phyloP scores from a whole-genome alignment of 92 coral and sea anemone genomes.

The Metridium senile region DNA sequence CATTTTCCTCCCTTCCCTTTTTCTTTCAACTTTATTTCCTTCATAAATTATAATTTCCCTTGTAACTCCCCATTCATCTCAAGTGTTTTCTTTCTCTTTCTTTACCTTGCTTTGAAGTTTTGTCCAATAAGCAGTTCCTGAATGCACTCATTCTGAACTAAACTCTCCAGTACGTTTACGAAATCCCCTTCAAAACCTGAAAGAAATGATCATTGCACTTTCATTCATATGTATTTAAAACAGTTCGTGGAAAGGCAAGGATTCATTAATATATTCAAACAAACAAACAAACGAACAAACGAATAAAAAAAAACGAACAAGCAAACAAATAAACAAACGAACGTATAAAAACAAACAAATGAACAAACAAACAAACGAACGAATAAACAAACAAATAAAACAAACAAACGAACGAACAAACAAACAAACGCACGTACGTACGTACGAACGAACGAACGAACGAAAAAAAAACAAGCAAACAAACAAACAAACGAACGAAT shows the following conservation, averaged over 20 bases:
- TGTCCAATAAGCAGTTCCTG: conserved; percentile 80
- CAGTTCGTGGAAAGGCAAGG: no score
- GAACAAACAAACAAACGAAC: not conserved
- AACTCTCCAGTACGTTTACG: conserved; percentile 66
- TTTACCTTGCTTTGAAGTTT: conserved; percentile 75
- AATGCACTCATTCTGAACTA: conserved; percentile 66
- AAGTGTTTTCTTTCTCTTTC: no score
- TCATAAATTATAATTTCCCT: no score
- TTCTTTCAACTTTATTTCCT: no score
- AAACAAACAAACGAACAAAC: no score
- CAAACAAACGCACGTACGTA: not conserved
- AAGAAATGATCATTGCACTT: no score
- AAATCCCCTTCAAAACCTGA: conserved; percentile 91
- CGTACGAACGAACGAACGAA: not conserved
- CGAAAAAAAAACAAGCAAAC: not conserved
- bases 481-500: not conserved
- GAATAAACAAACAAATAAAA: no score
- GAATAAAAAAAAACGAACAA: no score
- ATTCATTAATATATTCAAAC: no score
- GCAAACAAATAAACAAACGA: not conserved
- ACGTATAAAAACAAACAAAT: not conserved
- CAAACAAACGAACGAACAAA: not conserved
- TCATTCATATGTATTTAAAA: no score
- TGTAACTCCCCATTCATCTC: no score
- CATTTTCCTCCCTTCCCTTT: no score